Conservation (phyloP, 2,797 vertebrate species). For the Telmatherina bonti region DNA sequence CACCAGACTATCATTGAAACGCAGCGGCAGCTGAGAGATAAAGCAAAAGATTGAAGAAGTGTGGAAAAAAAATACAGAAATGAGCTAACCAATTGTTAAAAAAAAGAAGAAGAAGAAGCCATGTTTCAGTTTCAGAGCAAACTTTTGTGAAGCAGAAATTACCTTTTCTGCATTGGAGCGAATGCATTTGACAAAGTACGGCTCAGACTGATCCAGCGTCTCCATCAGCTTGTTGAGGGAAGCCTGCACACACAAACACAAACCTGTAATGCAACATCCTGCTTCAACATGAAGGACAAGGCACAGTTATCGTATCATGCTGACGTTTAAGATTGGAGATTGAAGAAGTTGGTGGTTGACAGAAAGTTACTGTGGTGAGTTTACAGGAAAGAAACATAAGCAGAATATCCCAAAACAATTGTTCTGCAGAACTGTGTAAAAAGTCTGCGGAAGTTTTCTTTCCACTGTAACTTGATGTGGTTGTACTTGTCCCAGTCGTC, state of each 20-base stretch:
- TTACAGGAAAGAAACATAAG: not conserved
- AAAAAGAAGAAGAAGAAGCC: not conserved
- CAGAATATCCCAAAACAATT: not conserved
- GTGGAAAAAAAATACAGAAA: not conserved
- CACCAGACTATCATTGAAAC: slow-evolving; percentile 92
- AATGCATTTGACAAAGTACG: slow-evolving; percentile 97
- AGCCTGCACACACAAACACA: slow-evolving; percentile 79
- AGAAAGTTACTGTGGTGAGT: not conserved
- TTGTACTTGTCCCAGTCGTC: slow-evolving; percentile 2
- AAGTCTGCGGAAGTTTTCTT: not conserved
- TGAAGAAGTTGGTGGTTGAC: not conserved
- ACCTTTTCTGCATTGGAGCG: slow-evolving; percentile 98
- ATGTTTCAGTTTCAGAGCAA: not conserved
- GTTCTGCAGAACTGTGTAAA: no score
- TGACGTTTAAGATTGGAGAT: not conserved
- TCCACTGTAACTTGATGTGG: not conserved
- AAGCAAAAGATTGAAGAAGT: not conserved
- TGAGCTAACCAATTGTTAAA: not conserved
- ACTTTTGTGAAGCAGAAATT: slow-evolving; percentile 12
- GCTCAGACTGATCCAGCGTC: slow-evolving; percentile 94
- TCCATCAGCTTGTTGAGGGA: slow-evolving; percentile 98
- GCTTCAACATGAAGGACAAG: not conserved
- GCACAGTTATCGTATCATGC: not conserved
- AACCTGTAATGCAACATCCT: not conserved
- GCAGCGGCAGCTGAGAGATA: slow-evolving; percentile 87